Percentiles rank a stretch among this genome's conserved stretches.
Evolutionary conservation across 2,888 invertebrate genomes (phyloP).

Genomic region (Daptonema setosum): DNA sequence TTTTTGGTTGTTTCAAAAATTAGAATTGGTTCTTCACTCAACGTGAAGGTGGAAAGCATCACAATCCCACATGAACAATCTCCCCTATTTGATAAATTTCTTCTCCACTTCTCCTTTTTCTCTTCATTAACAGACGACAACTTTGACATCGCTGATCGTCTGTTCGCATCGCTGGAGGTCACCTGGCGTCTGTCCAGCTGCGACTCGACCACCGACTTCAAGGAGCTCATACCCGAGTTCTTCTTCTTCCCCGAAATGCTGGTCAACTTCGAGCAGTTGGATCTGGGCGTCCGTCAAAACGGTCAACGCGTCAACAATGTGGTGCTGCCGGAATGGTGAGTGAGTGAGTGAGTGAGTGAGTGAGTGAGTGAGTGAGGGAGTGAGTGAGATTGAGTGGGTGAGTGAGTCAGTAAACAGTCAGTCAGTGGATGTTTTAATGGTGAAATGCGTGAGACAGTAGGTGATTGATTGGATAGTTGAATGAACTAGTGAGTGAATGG

Average conservation of each 20-base stretch:
- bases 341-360: background rate
- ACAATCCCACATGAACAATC: too few relatives aligned
- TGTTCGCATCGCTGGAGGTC: conserved; percentile 92
- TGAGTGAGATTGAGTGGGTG: too few relatives aligned
- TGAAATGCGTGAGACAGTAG: too few relatives aligned
- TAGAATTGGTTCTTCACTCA: too few relatives aligned
- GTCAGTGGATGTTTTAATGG: too few relatives aligned
- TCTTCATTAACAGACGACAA: too few relatives aligned
- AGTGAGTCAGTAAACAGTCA: too few relatives aligned
- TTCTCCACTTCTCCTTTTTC: too few relatives aligned
- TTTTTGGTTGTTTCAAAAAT: too few relatives aligned
- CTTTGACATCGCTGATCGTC: conserved; percentile 91
- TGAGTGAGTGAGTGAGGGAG: background rate
- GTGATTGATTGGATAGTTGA: conserved; percentile 4
- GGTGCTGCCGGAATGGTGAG: conserved; percentile 59
- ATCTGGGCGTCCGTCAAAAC: conserved; percentile 66
- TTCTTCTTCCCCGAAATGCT: conserved; percentile 92
- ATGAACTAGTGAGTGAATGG: background rate
- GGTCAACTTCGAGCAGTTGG: conserved; percentile 17
- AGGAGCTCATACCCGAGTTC: conserved; percentile 95
- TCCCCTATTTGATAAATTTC: too few relatives aligned
- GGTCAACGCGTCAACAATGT: conserved; percentile 73
- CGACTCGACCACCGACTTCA: conserved; percentile 97
- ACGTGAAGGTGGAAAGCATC: too few relatives aligned
- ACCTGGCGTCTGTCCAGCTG: conserved; percentile 89